phyloP scores from a whole-genome alignment of 2,113 vertebrate genomes.

The Uria lomvia region DNA sequence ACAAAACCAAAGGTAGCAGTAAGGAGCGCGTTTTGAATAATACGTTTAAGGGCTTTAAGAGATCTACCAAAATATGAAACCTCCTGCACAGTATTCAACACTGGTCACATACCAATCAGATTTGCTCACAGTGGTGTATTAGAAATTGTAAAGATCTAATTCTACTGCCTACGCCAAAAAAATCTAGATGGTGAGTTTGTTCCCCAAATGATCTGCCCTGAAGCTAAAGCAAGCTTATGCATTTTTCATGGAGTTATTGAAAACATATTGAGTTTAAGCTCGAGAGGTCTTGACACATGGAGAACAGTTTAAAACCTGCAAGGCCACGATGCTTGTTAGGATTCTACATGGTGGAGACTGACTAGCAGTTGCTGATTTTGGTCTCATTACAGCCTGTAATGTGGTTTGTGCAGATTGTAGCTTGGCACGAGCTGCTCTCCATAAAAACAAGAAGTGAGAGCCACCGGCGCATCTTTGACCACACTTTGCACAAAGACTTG shows the following conservation, averaged over 20 bases:
- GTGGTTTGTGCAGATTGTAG: slow-evolving; percentile 18
- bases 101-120: not conserved
- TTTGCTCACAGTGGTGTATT: not conserved
- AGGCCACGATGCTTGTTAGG: not conserved
- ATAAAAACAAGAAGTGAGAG: not conserved
- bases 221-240: not conserved
- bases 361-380: slow-evolving; percentile 41
- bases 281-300: not conserved
- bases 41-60: not conserved
- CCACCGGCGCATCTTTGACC: not conserved
- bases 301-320: slow-evolving; percentile 9
- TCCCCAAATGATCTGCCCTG: not conserved
- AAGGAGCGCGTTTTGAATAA: not conserved
- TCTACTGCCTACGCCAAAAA: not conserved
- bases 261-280: not conserved
- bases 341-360: not conserved
- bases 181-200: not conserved
- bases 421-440: slow-evolving; percentile 29
- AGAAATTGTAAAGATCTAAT: not conserved
- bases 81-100: not conserved
- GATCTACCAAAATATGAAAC: not conserved
- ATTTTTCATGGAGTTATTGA: not conserved
- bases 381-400: not conserved
- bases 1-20: not conserved
- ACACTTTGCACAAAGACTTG: not conserved